These are phyloP conservation scores for Chrysolina americana DNA, from an alignment of 2,888 invertebrate genomes.

Conservation along the genomic window DNA sequence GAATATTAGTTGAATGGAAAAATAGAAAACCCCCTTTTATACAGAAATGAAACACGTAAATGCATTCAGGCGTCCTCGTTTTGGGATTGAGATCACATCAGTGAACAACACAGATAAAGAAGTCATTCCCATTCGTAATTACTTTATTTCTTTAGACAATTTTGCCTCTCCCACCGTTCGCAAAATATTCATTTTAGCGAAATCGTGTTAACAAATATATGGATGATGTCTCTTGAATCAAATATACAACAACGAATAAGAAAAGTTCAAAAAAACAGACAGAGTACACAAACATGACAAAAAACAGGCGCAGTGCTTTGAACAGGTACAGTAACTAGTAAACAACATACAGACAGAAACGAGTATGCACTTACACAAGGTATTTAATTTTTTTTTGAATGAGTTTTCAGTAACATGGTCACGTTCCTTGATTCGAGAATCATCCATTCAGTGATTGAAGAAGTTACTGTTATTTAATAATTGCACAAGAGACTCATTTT, in stretches of 20 bases:
- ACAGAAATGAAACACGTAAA: background rate
- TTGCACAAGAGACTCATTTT: background rate
- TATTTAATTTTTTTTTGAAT: background rate
- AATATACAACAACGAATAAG: background rate
- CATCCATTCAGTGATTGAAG: background rate
- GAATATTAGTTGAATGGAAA: background rate
- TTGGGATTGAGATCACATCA: background rate
- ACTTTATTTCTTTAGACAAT: too few relatives aligned
- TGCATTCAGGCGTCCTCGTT: background rate
- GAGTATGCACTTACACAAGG: background rate
- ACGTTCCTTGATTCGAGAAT: background rate
- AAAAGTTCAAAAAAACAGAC: background rate
- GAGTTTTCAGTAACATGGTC: background rate
- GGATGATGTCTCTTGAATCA: background rate
- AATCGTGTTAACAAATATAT: background rate
- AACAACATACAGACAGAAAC: background rate
- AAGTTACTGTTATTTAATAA: background rate
- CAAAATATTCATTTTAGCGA: background rate
- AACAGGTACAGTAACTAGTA: background rate
- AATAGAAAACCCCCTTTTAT: background rate
- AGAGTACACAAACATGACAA: slow-evolving; percentile 9
- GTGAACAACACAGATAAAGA: too few relatives aligned
- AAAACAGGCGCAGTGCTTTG: background rate
- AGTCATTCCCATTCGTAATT: too few relatives aligned
- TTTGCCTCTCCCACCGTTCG: background rate